Evolutionary conservation across 2,113 vertebrate species (phyloP).

Genomic region (Campylorhamphus procurvoides): DNA sequence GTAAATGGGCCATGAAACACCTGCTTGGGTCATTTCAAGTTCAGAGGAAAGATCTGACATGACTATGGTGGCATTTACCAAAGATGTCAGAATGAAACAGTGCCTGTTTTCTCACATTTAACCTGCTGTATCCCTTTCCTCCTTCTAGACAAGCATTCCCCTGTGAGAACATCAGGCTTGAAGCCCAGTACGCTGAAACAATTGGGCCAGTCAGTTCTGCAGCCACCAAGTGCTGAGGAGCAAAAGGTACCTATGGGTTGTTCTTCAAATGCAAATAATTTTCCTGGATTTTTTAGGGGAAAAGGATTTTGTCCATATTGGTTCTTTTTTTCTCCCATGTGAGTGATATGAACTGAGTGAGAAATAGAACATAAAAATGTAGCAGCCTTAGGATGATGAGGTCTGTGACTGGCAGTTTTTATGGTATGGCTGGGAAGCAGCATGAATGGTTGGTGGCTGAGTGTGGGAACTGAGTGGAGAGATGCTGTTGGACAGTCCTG

Average conservation of each 20-base stretch:
- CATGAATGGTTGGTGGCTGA: neutral
- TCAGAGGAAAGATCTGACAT: neutral
- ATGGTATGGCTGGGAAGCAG: neutral
- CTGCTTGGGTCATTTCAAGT: neutral
- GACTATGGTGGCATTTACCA: neutral
- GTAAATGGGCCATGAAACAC: neutral
- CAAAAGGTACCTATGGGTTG: slow-evolving; percentile 56
- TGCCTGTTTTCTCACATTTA: neutral
- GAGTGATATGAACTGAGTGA: neutral
- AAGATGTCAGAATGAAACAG: neutral
- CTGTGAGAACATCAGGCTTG: slow-evolving; percentile 82
- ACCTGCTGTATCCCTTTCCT: slow-evolving; percentile 2
- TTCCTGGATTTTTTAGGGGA: neutral
- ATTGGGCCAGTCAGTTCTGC: slow-evolving; percentile 80
- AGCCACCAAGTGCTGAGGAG: slow-evolving; percentile 48
- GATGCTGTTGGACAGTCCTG: neutral
- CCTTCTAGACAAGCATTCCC: slow-evolving; percentile 71
- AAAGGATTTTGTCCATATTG: neutral
- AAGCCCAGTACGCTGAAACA: slow-evolving; percentile 89
- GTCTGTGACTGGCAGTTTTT: neutral
- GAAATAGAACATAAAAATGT: neutral
- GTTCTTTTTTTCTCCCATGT: neutral
- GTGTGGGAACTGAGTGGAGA: neutral
- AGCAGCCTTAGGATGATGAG: neutral
- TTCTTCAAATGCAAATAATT: neutral